phyloP scores from a whole-genome alignment of 1,140 invertebrate genomes.

The Lepidurus couesii region DNA sequence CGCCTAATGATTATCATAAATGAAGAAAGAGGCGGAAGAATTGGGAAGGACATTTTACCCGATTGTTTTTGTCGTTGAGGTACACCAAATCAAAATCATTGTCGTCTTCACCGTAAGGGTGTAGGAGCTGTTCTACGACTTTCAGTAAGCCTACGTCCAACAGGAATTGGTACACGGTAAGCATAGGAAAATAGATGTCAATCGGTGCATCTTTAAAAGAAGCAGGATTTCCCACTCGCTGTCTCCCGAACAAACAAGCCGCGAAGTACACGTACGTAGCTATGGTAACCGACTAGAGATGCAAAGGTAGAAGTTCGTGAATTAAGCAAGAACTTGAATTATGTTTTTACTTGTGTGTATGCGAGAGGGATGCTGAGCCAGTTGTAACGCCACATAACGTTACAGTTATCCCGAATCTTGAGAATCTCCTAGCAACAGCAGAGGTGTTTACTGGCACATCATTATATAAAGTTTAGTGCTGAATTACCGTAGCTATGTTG shows the following conservation, averaged over 20 bases:
- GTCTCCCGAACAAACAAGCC: conserved; percentile 61
- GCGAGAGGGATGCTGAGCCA: conserved; percentile 95
- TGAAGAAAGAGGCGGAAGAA: not conserved
- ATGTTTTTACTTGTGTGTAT: conserved; percentile 79
- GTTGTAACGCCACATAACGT: conserved; percentile 76
- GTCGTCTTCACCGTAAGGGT: conserved; percentile 71
- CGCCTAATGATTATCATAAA: not conserved
- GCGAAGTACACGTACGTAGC: conserved; percentile 69
- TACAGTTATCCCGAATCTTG: conserved; percentile 61
- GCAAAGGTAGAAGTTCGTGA: not conserved
- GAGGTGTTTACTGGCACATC: not conserved
- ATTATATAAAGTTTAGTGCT: not conserved
- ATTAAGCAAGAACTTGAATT: not conserved
- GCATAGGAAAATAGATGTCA: conserved; percentile 65
- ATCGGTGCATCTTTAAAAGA: conserved; percentile 49
- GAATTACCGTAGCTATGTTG: not conserved
- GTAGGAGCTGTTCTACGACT: conserved; percentile 61
- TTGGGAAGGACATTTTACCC: conserved; percentile 45
- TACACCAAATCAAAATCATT: conserved; percentile 70
- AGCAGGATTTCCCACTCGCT: conserved; percentile 51
- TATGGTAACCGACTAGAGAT: conserved; percentile 61
- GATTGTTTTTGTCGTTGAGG: conserved; percentile 62
- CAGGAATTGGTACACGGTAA: conserved; percentile 67
- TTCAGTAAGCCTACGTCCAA: conserved; percentile 73
- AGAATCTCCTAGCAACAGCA: conserved; percentile 55